phyloP scores from a whole-genome alignment of 2,888 invertebrate genomes.

The Stegophylla sp. region DNA sequence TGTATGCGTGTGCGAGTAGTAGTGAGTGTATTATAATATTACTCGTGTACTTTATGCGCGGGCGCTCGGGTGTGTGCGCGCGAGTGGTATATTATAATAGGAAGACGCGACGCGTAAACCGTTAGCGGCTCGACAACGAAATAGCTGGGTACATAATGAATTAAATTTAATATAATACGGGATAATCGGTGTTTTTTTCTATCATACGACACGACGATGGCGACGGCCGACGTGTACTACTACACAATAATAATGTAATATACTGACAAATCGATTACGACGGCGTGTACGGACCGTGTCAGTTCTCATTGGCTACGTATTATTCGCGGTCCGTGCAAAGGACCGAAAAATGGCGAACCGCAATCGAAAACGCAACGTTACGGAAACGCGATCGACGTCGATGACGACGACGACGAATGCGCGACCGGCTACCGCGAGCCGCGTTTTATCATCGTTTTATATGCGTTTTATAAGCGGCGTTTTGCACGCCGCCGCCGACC shows the following conservation, averaged over 20 bases:
- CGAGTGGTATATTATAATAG: not conserved
- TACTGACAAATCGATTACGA: conserved; percentile 55
- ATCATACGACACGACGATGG: conserved; percentile 9
- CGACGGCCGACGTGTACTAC: not conserved
- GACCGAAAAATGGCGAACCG: conserved; percentile 26
- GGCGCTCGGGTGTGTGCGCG: not conserved
- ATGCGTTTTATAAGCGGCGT: not conserved
- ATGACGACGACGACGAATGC: conserved; percentile 25
- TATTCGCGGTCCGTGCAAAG: conserved; percentile 41
- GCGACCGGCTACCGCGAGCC: not conserved
- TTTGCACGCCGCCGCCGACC: conserved; percentile 23
- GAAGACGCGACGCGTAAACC: conserved; percentile 37
- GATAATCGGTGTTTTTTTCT: conserved; percentile 45
- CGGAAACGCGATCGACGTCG: conserved; percentile 40
- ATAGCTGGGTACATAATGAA: not conserved
- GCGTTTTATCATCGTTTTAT: not conserved
- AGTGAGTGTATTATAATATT: not conserved
- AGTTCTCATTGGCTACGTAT: conserved; percentile 6
- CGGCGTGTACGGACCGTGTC: conserved; percentile 35
- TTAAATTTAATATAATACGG: not conserved
- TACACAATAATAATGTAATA: too few species aligned
- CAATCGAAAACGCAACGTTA: conserved; percentile 44
- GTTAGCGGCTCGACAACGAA: conserved; percentile 24
- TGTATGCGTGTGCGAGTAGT: not conserved
- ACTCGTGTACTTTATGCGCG: too few species aligned